Evolutionary conservation across 2,113 vertebrate species (phyloP), one percentile per base, ranked within the genome.

Genomic region (Actinemys pallida): DNA sequence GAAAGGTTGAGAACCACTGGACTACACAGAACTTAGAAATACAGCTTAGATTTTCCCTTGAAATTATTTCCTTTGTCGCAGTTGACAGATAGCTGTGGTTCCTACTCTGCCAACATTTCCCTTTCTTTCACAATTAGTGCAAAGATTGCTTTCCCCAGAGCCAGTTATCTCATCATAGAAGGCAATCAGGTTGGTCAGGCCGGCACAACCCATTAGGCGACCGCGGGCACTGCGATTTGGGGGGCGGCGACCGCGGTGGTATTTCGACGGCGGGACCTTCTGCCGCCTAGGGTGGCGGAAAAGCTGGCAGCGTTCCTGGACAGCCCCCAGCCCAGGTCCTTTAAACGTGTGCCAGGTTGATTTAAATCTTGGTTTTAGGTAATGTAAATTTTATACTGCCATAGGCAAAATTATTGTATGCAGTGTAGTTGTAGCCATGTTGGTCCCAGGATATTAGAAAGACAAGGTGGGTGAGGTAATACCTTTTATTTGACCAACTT

Each of bases 51-150:
- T 88, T 95, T 75, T 94, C 76, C 78, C 53, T 88, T 94, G 81
- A 90, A 92, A 87, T 56, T 29, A 24, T 72, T 94, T 84, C 45
- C 10, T 53, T 72, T n/a, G 11, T 94, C 25, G 24, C 59, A 82
- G 7, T 81, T 93, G 78, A 49, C 91, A 75, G 90, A 91, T 52
- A 29, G 11, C 29, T 86, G 11, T 62, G 86, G 78, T 16, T 62
- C 14, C 89, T 82, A 39, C 54, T 89, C 39, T 94, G 75, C 62
- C 90, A 13, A 54, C 87, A 25, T 90, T 90, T 97, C 59, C 53
- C 87, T 42, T 87, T 57, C 4, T 91, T 42, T 78, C 87, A 72
- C 83, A 89, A 22, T 31, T 76, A 45, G 52, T 86, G 76, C 52
- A 81, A 10, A 85, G 87, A 29, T 27, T 93, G 90, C 50, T 45